These are phyloP conservation scores for Hestina assimilis DNA, from an alignment of 1,140 invertebrate species.

Conservation along the genomic window DNA sequence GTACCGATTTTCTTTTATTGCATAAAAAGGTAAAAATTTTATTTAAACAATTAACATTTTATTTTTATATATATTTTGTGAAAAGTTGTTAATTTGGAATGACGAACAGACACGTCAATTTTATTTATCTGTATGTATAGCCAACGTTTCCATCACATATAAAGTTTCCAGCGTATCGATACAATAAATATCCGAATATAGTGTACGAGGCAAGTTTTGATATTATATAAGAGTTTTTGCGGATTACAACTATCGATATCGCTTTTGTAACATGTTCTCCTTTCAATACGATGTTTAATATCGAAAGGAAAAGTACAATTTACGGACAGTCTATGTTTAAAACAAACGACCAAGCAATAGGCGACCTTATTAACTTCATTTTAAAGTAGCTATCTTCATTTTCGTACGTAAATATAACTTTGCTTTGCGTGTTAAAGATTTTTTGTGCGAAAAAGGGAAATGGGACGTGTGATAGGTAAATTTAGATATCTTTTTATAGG, in stretches of 20 bases:
- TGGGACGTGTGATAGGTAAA: constrained; percentile 61
- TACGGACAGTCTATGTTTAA: constrained; percentile 3
- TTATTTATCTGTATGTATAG: no score
- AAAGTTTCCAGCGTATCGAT: no score
- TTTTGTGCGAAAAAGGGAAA: constrained; percentile 38
- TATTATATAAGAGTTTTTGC: constrained; percentile 27
- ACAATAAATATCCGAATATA: not conserved
- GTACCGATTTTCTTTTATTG: no score
- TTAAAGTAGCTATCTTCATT: not conserved
- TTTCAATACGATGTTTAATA: constrained; percentile 22
- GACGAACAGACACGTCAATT: no score
- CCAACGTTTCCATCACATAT: no score
- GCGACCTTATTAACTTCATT: constrained; percentile 2
- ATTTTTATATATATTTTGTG: no score
- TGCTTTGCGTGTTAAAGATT: constrained; percentile 19
- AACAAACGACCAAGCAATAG: constrained; percentile 2
- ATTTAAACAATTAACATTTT: no score
- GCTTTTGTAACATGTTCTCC: constrained; percentile 16
- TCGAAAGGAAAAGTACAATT: constrained; percentile 14
- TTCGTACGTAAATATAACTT: not conserved
- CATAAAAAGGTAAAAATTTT: no score
- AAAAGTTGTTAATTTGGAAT: no score
- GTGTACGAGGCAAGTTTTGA: constrained; percentile 9
- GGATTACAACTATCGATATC: constrained; percentile 27
- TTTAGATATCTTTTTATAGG: constrained; percentile 47